Conservation (phyloP, 23 tunicate genomes). For the Aplidium turbinatum region DNA sequence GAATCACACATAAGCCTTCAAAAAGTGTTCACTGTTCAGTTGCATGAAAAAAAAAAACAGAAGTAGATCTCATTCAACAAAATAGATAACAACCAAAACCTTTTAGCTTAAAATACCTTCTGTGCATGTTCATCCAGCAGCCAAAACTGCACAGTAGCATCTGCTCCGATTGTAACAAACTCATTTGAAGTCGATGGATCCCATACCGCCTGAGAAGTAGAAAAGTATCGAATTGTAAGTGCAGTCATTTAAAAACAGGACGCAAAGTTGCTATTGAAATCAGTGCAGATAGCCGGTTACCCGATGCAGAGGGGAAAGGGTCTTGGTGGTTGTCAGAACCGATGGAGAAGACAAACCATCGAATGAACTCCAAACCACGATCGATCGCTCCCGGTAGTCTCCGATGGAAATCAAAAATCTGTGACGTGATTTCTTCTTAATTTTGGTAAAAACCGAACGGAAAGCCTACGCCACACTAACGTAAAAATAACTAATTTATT, state of each 20-base stretch:
- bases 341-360: constrained; percentile 63
- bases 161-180: constrained; percentile 75
- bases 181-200: constrained; percentile 70
- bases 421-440: too few relatives aligned
- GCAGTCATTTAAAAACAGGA: too few relatives aligned
- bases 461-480: too few relatives aligned
- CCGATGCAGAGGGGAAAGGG: constrained; percentile 52
- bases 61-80: too few relatives aligned
- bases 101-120: too few relatives aligned
- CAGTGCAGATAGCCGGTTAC: constrained; percentile 13
- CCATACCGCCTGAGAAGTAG: constrained; percentile 80
- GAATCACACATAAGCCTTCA: too few relatives aligned
- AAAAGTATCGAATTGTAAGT: too few relatives aligned
- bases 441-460: too few relatives aligned
- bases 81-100: too few relatives aligned
- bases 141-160: constrained; percentile 67
- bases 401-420: constrained; percentile 77
- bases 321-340: constrained; percentile 53
- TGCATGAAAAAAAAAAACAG: too few relatives aligned
- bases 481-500: too few relatives aligned
- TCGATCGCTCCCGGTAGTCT: constrained; percentile 71
- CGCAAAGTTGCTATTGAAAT: neutral
- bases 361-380: constrained; percentile 71
- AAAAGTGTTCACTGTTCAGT: too few relatives aligned
- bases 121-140: constrained; percentile 64